These are phyloP conservation scores for Orthosia gothica DNA, from an alignment of 2,888 invertebrate species.

Conservation along the genomic window DNA sequence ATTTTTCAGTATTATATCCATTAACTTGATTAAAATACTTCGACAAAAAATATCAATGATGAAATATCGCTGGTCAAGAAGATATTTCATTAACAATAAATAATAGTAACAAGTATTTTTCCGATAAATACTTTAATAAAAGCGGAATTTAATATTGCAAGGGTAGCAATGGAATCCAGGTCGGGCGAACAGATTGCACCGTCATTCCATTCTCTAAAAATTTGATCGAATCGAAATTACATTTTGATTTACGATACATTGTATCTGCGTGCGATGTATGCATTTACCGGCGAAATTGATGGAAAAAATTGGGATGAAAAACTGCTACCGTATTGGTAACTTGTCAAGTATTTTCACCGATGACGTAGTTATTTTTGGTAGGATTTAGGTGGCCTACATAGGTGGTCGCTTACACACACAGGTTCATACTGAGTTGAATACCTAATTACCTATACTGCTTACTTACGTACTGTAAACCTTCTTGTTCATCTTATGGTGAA, in stretches of 20 bases:
- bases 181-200: conserved; percentile 71
- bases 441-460: background rate
- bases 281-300: conserved; percentile 51
- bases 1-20: background rate
- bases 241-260: conserved; percentile 63
- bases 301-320: conserved; percentile 23
- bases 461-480: too few species aligned
- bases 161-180: conserved; percentile 68
- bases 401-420: background rate
- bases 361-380: background rate
- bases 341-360: background rate
- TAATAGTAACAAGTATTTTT: conserved; percentile 18
- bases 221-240: conserved; percentile 60
- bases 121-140: conserved; percentile 43
- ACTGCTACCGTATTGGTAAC: background rate
- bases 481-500: too few species aligned
- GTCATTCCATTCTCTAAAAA: conserved; percentile 68
- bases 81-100: background rate
- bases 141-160: conserved; percentile 71
- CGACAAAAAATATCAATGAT: background rate
- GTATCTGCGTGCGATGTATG: conserved; percentile 54
- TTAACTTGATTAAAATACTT: background rate
- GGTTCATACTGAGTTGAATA: too few species aligned
- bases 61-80: background rate
- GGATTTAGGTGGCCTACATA: background rate